phyloP scores from a whole-genome alignment of 2,888 invertebrate genomes.

The Vanessa cardui region DNA sequence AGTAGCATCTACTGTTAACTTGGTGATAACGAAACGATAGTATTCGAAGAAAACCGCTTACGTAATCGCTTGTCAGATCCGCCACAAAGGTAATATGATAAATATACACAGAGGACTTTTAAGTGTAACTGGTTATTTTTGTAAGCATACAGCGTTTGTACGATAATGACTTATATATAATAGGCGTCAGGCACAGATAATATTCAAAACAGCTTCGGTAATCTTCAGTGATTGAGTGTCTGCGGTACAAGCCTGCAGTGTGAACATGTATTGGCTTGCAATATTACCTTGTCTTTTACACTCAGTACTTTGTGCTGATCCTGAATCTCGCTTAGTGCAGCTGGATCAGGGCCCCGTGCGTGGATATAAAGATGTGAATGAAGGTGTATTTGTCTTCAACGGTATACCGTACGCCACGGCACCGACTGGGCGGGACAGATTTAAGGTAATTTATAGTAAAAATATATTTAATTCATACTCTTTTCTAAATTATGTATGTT shows the following conservation, averaged over 20 bases:
- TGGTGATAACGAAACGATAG: too few species aligned
- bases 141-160: too few species aligned
- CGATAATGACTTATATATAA: too few species aligned
- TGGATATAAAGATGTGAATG: slow-evolving; percentile 48
- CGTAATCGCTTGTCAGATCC: too few species aligned
- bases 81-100: too few species aligned
- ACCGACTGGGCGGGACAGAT: slow-evolving; percentile 54
- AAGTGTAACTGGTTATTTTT: too few species aligned
- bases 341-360: slow-evolving; percentile 53
- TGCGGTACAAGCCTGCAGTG: background rate
- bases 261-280: background rate
- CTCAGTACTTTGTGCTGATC: slow-evolving; percentile 9
- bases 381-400: slow-evolving; percentile 51
- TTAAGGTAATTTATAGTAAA: slow-evolving; percentile 47
- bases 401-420: slow-evolving; percentile 62
- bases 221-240: background rate
- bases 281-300: slow-evolving; percentile 3
- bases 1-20: too few species aligned
- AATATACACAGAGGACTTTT: too few species aligned
- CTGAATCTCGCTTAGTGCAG: slow-evolving; percentile 42
- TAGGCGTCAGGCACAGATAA: too few species aligned
- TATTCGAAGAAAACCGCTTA: too few species aligned
- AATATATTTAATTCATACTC: background rate
- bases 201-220: too few species aligned
- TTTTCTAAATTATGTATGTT: too few species aligned